A percentile compares a stretch with the other conserved stretches of the same genome.
These are phyloP conservation scores for Hippoglossus hippoglossus DNA, from an alignment of 2,797 vertebrate genomes.

Conservation along the genomic window DNA sequence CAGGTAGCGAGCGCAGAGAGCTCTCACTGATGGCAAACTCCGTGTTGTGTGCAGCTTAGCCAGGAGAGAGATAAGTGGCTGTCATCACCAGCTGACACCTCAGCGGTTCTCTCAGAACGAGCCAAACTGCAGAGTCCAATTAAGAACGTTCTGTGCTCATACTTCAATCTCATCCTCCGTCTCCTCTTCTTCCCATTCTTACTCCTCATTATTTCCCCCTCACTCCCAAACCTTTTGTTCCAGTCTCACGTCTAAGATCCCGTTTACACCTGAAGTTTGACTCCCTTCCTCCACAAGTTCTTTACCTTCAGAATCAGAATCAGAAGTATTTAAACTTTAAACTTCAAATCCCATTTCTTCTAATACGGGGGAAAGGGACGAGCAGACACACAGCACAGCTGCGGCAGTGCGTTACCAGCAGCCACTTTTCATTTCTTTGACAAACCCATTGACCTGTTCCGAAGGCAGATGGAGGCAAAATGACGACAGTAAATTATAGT, in stretches of 20 bases:
- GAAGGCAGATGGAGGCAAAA: slow-evolving; percentile 58
- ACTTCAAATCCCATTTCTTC: background rate
- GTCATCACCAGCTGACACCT: slow-evolving; percentile 55
- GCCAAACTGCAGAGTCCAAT: slow-evolving; percentile 21
- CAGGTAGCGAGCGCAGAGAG: slow-evolving; percentile 18
- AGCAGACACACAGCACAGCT: slow-evolving; percentile 26
- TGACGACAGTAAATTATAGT: slow-evolving; percentile 50
- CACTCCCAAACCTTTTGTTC: background rate
- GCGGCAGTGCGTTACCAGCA: slow-evolving; percentile 43
- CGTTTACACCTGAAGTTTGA: background rate
- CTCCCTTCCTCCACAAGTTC: background rate
- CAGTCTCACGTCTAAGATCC: background rate
- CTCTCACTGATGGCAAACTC: slow-evolving; percentile 11
- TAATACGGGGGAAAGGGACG: background rate
- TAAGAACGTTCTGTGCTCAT: background rate
- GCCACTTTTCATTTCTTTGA: slow-evolving; percentile 52
- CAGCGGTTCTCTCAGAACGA: slow-evolving; percentile 22
- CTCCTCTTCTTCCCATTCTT: background rate
- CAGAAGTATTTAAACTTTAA: too few relatives aligned
- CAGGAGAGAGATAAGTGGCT: slow-evolving; percentile 43
- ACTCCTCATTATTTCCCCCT: background rate
- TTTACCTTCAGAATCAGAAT: too few relatives aligned
- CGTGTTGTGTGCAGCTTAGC: background rate
- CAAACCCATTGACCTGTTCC: slow-evolving; percentile 58
- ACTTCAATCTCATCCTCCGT: background rate